phyloP scores from a whole-genome alignment of 1,140 invertebrate species.

The Drosophila mayri region DNA sequence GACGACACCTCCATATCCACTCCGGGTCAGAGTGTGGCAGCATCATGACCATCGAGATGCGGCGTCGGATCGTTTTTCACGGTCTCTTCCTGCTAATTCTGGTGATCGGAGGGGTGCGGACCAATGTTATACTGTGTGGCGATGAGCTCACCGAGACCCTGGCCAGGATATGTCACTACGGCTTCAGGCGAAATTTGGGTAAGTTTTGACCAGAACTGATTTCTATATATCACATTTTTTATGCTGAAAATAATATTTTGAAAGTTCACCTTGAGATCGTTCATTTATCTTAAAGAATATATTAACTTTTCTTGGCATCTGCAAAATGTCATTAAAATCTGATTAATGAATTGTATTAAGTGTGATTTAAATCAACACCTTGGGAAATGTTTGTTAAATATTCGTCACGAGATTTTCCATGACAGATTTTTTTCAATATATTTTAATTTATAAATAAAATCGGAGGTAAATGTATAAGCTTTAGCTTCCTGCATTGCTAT shows the following conservation, averaged over 20 bases:
- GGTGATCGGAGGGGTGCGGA: slow-evolving; percentile 1
- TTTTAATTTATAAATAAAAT: neutral
- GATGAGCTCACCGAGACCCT: slow-evolving; percentile 41
- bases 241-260: neutral
- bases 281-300: neutral
- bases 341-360: slow-evolving; percentile 14
- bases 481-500: neutral
- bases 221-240: neutral
- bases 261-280: neutral
- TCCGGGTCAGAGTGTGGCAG: slow-evolving; percentile 2
- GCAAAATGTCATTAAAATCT: neutral
- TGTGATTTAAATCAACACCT: slow-evolving; percentile 14
- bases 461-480: neutral
- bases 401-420: neutral
- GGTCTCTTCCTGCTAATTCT: slow-evolving; percentile 29
- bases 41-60: slow-evolving; percentile 19
- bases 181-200: slow-evolving; percentile 53
- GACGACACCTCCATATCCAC: slow-evolving; percentile 10
- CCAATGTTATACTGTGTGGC: slow-evolving; percentile 47
- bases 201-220: neutral
- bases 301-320: neutral
- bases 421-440: neutral
- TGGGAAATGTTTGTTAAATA: neutral
- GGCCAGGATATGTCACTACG: slow-evolving; percentile 29
- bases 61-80: slow-evolving; percentile 18